These are phyloP conservation scores for Picathartes gymnocephalus DNA, from an alignment of 2,113 vertebrate genomes.

Conservation along the genomic window DNA sequence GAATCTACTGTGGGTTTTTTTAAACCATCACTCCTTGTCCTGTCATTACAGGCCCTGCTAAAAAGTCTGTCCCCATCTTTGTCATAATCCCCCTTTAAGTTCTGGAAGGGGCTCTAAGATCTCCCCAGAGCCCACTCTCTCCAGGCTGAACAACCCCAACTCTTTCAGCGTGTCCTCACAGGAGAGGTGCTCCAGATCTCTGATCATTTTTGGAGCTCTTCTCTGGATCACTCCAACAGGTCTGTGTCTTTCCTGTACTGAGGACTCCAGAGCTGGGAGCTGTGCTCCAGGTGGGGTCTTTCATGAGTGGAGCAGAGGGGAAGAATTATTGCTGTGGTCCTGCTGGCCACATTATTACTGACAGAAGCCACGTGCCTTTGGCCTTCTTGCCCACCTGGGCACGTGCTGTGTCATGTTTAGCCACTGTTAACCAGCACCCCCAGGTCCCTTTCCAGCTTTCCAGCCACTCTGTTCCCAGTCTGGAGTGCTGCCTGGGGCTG, in stretches of 20 bases:
- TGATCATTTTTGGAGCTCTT: not conserved
- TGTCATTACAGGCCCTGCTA: not conserved
- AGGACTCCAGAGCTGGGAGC: not conserved
- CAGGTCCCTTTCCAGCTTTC: not conserved
- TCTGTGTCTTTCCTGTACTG: not conserved
- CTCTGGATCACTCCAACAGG: not conserved
- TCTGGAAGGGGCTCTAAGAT: not conserved
- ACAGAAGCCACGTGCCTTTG: not conserved
- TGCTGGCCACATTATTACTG: not conserved
- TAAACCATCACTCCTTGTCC: not conserved
- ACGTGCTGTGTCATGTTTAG: not conserved
- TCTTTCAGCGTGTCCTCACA: not conserved
- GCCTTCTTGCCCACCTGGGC: not conserved
- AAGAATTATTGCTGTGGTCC: not conserved
- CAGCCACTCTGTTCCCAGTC: not conserved
- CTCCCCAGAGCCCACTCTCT: not conserved
- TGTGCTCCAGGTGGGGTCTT: not conserved
- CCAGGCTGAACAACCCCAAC: not conserved
- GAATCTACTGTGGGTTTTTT: not conserved
- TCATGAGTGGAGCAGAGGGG: not conserved
- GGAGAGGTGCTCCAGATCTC: not conserved
- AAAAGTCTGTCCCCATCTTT: not conserved
- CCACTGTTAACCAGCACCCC: not conserved
- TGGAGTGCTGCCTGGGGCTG: not conserved
- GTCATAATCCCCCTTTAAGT: not conserved